Evolutionary conservation across 1,140 invertebrate genomes (phyloP), one percentile per base, ranked within the genome.

Genomic region (Anastrepha ludens): DNA sequence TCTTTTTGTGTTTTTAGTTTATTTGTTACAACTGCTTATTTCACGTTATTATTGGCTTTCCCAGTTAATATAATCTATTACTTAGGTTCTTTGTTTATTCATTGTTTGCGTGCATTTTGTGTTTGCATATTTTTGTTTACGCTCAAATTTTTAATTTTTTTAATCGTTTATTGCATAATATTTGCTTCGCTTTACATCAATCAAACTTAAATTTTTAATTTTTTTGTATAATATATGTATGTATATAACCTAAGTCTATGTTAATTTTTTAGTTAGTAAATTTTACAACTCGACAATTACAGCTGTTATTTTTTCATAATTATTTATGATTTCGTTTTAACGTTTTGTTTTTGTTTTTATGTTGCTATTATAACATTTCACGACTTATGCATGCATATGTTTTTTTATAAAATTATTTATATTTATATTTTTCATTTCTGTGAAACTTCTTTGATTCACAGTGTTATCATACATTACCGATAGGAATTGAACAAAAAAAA

Each of bases 11-110:
- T 86, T 50, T 86, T 5, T 86, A 50, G 58, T 88, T 29, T 85
- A 67, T 88, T 88, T 58, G 74, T 50, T 81, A 81, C 74, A 81
- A 81, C 74, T 81, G 47, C n/a, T n/a, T 81, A 81, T 74, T 74
- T 44, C 41, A 55, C 47, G 20, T 81, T 55, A 11, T 81, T 55
- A 50, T 50, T 81, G 74, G 74, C 47, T 81, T 81, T 81, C 74
- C 74, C 74, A 81, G 44, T 81, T 81, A 55, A 29, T 81, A 81
- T 81, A 81, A 55, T 81, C 47, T 47, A 74, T 15, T 74, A 74
- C 41, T 74, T 74, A 74, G 44, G 5, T 81, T 81, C 47, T 55
- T 81, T 55, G 41, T 81, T 62, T 81, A 81, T 55, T 81, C 74
- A 81, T 81, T 81, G 74, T 81, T 81, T 81, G 74, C 74, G 74